Percentiles rank a stretch among this genome's conserved stretches.
Evolutionary conservation across 1,140 invertebrate species (phyloP).

Genomic region (Rhyzopertha dominica): DNA sequence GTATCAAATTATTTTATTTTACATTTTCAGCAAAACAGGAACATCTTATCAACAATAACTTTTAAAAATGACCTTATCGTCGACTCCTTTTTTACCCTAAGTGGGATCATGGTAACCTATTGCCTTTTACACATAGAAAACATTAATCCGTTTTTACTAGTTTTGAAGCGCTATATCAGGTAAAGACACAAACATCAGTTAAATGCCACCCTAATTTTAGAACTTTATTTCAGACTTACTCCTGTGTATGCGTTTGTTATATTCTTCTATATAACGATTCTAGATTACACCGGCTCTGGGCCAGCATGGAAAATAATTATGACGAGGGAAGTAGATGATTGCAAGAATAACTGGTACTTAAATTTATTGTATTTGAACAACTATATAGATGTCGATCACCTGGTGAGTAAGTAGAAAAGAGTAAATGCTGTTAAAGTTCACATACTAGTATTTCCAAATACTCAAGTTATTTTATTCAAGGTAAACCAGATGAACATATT

Average conservation of each 20-base stretch:
- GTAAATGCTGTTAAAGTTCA: too few species aligned
- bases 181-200: too few species aligned
- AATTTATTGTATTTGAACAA: constrained; percentile 59
- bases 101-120: constrained; percentile 54
- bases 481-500: too few species aligned
- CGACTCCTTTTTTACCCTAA: constrained; percentile 60
- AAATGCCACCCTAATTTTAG: too few species aligned
- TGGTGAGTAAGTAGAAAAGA: too few species aligned
- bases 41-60: constrained; percentile 41
- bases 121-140: constrained; percentile 46
- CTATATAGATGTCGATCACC: constrained; percentile 46
- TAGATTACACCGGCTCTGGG: constrained; percentile 34
- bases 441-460: too few species aligned
- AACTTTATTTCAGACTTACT: constrained; percentile 38
- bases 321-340: constrained; percentile 33
- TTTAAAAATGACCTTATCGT: constrained; percentile 59
- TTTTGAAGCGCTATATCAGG: constrained; percentile 53
- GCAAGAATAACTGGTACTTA: constrained; percentile 46
- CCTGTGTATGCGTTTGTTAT: constrained; percentile 39
- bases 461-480: too few species aligned
- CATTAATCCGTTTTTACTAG: constrained; percentile 46
- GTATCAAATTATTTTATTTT: too few species aligned
- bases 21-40: constrained; percentile 37
- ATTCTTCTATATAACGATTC: constrained; percentile 36
- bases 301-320: constrained; percentile 39